phyloP scores from a whole-genome alignment of 2,113 vertebrate species.

The Mormoops blainvillei region DNA sequence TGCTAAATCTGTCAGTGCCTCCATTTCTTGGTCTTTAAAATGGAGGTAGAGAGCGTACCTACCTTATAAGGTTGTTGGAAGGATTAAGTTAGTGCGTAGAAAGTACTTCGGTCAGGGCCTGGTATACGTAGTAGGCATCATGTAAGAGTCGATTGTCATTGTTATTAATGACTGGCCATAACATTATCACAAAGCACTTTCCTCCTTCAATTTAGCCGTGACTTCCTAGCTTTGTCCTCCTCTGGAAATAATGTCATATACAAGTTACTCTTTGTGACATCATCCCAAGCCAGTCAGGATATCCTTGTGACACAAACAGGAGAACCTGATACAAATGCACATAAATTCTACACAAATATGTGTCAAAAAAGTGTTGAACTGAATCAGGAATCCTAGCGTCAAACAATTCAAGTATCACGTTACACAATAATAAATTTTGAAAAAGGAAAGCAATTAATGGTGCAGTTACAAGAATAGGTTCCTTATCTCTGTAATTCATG shows the following conservation, averaged over 20 bases:
- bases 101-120: not conserved
- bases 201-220: not conserved
- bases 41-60: not conserved
- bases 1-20: not conserved
- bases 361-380: not conserved
- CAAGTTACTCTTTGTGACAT: not conserved
- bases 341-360: not conserved
- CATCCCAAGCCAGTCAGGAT: not conserved
- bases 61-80: not conserved
- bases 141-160: fast-evolving
- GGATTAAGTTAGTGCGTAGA: not conserved
- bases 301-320: not conserved
- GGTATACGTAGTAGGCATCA: not conserved
- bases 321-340: not conserved
- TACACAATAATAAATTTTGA: not conserved
- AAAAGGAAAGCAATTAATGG: not conserved
- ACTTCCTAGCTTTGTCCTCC: not conserved
- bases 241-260: not conserved
- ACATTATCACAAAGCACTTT: not conserved
- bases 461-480: not conserved
- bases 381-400: not conserved
- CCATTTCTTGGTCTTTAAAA: not conserved
- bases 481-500: not conserved
- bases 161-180: not conserved
- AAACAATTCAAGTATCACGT: not conserved